phyloP scores from a whole-genome alignment of 2,888 invertebrate species.

The Ceratothoa steindachneri region DNA sequence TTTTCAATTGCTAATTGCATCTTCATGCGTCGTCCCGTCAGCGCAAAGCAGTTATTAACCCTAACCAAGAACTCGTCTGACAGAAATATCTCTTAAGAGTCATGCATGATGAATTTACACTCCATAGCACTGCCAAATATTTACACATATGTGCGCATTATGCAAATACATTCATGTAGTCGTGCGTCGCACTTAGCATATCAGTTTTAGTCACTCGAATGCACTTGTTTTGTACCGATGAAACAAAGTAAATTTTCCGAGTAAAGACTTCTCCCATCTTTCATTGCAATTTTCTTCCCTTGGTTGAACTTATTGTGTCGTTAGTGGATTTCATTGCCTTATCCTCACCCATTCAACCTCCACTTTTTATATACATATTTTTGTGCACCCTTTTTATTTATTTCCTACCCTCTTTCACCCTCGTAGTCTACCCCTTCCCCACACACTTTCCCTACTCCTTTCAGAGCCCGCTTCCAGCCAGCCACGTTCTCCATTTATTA shows the following conservation, averaged over 20 bases:
- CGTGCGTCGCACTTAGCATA: not conserved
- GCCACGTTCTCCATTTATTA: not conserved
- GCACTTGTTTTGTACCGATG: not conserved
- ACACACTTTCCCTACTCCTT: not conserved
- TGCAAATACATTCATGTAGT: not conserved
- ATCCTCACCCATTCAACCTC: not conserved
- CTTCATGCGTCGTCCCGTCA: too few species aligned
- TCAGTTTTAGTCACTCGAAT: not conserved
- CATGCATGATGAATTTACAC: too few species aligned
- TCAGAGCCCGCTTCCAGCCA: not conserved
- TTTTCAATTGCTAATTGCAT: too few species aligned
- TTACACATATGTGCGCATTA: too few species aligned
- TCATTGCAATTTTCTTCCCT: conserved; percentile 3
- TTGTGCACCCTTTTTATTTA: not conserved
- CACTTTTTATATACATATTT: not conserved
- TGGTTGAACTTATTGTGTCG: conserved; percentile 3
- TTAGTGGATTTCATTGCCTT: not conserved
- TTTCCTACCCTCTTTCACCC: too few species aligned
- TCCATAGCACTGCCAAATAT: too few species aligned
- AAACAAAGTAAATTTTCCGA: conserved; percentile 10
- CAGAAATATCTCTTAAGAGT: too few species aligned
- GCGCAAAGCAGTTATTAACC: too few species aligned
- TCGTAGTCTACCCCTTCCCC: too few species aligned
- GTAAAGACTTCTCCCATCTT: conserved; percentile 6
- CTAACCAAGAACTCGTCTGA: too few species aligned